These are phyloP conservation scores for Thamnophis elegans DNA, from an alignment of 2,797 vertebrate species.

Conservation along the genomic window DNA sequence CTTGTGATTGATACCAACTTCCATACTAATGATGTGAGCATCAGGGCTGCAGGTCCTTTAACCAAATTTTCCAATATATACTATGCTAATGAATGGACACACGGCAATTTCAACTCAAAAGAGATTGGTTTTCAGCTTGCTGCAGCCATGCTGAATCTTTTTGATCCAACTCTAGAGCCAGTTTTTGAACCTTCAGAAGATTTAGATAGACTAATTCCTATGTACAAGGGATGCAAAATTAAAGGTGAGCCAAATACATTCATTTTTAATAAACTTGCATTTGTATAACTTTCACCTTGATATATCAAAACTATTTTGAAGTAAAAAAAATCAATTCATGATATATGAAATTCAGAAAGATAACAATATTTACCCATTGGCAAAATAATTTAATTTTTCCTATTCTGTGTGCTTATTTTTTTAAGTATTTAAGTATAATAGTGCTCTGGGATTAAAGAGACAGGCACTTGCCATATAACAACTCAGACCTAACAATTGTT, in stretches of 20 bases:
- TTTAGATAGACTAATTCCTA: conserved; percentile 74
- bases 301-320: neutral
- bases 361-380: neutral
- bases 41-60: conserved; percentile 85
- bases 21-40: conserved; percentile 78
- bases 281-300: neutral
- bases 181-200: conserved; percentile 43
- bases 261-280: neutral
- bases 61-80: conserved; percentile 86
- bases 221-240: conserved; percentile 81
- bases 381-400: neutral
- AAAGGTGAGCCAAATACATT: conserved; percentile 73
- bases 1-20: conserved; percentile 83
- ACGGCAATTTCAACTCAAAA: conserved; percentile 81
- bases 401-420: neutral
- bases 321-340: neutral
- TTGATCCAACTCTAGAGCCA: conserved; percentile 78
- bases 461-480: neutral
- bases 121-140: conserved; percentile 88
- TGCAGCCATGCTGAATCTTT: conserved; percentile 74
- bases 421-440: neutral
- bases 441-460: neutral
- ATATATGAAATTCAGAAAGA: neutral
- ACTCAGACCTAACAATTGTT: neutral
- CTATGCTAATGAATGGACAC: conserved; percentile 78